Evolutionary conservation across 1,140 invertebrate genomes (phyloP).

Genomic region (Magallana angulata): DNA sequence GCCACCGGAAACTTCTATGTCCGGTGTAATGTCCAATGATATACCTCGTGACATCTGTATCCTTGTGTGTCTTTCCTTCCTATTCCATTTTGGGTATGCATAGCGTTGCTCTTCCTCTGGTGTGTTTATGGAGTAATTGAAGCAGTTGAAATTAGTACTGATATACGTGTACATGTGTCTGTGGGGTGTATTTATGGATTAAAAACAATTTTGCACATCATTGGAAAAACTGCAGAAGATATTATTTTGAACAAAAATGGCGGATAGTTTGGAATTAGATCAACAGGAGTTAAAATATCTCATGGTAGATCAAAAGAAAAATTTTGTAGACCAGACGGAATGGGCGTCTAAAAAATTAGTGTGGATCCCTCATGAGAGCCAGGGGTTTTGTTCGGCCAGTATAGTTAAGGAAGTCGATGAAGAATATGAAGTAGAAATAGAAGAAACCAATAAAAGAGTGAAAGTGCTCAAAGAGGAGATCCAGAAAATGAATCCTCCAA

Average conservation of each 20-base stretch:
- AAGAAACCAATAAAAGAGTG: slow-evolving; percentile 92
- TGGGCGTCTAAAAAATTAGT: slow-evolving; percentile 98
- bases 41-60: slow-evolving; percentile 25
- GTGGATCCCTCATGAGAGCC: slow-evolving; percentile 98
- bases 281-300: slow-evolving; percentile 79
- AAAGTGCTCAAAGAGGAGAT: slow-evolving; percentile 95
- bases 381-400: slow-evolving; percentile 96
- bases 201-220: neutral
- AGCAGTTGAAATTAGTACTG: too few species aligned
- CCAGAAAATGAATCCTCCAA: slow-evolving; percentile 99
- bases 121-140: neutral
- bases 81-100: neutral
- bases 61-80: slow-evolving; percentile 10
- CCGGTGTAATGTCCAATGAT: neutral
- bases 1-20: neutral
- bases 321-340: slow-evolving; percentile 97
- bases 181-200: too few species aligned
- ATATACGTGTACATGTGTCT: too few species aligned
- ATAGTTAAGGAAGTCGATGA: slow-evolving; percentile 96
- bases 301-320: slow-evolving; percentile 81
- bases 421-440: slow-evolving; percentile 97
- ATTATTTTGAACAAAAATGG: slow-evolving; percentile 62
- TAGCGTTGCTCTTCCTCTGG: neutral
- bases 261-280: slow-evolving; percentile 68
- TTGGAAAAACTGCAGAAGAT: neutral